Conservation (phyloP, 2,113 vertebrate species). For the Paralichthys olivaceus region DNA sequence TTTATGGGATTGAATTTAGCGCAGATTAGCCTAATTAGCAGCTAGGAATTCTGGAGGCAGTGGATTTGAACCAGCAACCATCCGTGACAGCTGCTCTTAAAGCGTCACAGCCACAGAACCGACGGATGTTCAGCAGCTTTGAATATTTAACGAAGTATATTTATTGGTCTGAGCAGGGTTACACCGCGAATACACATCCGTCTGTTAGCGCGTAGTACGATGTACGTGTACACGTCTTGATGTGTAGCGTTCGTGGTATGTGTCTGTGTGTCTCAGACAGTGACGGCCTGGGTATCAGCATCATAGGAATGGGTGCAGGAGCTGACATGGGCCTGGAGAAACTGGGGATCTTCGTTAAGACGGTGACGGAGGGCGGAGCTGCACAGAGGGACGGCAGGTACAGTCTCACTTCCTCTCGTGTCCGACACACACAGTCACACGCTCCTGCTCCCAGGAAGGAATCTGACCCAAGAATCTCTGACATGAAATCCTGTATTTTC, state of each 20-base stretch:
- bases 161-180: neutral
- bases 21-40: constrained; percentile 75
- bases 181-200: neutral
- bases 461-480: no score
- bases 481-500: no score
- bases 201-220: no score
- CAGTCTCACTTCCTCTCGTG: neutral
- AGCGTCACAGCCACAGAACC: neutral
- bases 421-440: no score
- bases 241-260: neutral
- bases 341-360: constrained; percentile 97
- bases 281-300: constrained; percentile 95
- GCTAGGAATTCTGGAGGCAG: constrained; percentile 51
- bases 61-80: constrained; percentile 53
- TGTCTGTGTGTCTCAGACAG: constrained; percentile 81
- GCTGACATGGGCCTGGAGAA: constrained; percentile 98
- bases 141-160: neutral
- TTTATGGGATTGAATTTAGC: constrained; percentile 72
- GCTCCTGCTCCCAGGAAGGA: no score
- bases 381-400: constrained; percentile 93
- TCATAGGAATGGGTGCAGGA: constrained; percentile 97
- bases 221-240: no score
- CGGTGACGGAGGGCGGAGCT: constrained; percentile 92
- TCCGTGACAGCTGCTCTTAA: constrained; percentile 38
- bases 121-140: neutral